Evolutionary conservation across 2,797 vertebrate species (phyloP).

Genomic region (Chelmon rostratus): DNA sequence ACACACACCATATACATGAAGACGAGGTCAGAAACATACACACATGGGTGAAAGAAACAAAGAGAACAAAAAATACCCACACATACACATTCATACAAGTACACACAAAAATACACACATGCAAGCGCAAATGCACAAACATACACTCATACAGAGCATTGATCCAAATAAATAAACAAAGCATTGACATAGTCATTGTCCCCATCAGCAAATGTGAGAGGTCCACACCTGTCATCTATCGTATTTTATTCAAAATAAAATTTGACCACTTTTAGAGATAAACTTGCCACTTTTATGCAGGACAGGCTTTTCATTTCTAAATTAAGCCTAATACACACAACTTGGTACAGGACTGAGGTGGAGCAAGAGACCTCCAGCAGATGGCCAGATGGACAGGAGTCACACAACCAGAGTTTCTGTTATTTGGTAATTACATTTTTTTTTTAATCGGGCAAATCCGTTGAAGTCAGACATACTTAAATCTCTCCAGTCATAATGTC

Average conservation of each 20-base stretch:
- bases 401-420: too few species aligned
- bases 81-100: not conserved
- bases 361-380: too few species aligned
- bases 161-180: not conserved
- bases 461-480: too few species aligned
- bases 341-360: too few species aligned
- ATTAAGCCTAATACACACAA: too few species aligned
- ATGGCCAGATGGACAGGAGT: too few species aligned
- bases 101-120: slow-evolving; percentile 4
- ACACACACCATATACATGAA: not conserved
- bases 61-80: not conserved
- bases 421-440: too few species aligned
- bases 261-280: too few species aligned
- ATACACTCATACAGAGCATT: not conserved
- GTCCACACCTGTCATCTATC: not conserved
- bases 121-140: not conserved
- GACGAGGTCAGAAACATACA: not conserved
- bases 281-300: not conserved
- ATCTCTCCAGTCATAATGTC: too few species aligned
- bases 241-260: not conserved
- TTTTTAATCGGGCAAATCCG: too few species aligned
- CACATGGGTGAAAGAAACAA: slow-evolving; percentile 3
- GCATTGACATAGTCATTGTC: not conserved
- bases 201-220: not conserved
- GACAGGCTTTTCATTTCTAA: not conserved